Evolutionary conservation across 2,113 vertebrate genomes (phyloP), one percentile per base, ranked within the genome.

Genomic region (Himantopus leucocephalus): DNA sequence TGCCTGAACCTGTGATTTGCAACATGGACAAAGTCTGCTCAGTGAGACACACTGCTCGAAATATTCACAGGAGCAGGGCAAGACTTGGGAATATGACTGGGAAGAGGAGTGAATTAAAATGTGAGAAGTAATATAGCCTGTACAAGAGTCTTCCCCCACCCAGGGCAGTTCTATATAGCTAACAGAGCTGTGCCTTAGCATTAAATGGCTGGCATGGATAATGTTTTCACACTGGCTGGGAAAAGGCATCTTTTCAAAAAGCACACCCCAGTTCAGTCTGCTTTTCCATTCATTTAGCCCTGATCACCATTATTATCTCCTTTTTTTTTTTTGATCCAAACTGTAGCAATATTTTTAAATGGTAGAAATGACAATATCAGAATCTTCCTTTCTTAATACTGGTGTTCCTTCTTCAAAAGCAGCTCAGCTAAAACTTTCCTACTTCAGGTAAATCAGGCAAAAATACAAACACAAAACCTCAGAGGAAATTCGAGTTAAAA

Each of bases 401-500:
- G 16, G 30, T 52, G 17, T 63, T 90, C 10, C 24, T 67, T 86
- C 73, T 84, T 94, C 59, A 83, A 90, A 84, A 86, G 20, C 32
- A 90, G 23, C 37, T 88, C 55, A 39, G 47, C 27, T 80, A 63
- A 74, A 85, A 63, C 18, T 88, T 93, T 47, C 30, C 63, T 86
- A 47, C 18, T 92, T 90, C 63, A 91, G 26, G 29, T 81, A 85
- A 86, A 78, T 19, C 43, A 68, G 45, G 32, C 30, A 23, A 88
- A 96, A 88, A 86, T 30, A 66, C 0, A 71, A 22, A 83, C 37
- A 48, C 11, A 39, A 94, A 88, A 81, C 12, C 66, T 92, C 86
- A 68, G 73, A 96, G 58, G 83, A 92, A 85, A 92, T 72, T 73
- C 21, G 48, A 79, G 86, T 80, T 72, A 41, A 67, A 82, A 91